Evolutionary conservation across 2,797 vertebrate species (phyloP), one percentile per base, ranked within the genome.

Genomic region (Channa striata): DNA sequence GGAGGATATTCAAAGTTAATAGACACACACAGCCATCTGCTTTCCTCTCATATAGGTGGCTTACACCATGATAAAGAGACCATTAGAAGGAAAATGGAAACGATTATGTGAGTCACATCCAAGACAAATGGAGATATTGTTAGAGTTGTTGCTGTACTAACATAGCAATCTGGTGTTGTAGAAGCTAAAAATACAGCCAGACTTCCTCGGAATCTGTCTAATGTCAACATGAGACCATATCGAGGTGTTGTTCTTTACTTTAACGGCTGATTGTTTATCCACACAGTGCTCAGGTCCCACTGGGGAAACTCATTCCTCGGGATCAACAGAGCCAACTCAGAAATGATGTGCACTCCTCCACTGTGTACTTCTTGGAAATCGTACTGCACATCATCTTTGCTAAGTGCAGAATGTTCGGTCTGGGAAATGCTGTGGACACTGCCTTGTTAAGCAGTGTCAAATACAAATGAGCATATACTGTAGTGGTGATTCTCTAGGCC

Each of bases 101-200:
- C 68, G 71, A 78, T 70, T 67, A 23, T 43, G 40, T 77, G 61
- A 74, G 59, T 79, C 74, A 59, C 36, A 37, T 60, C n/a, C 11
- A n/a, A 72, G 62, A 52, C 33, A 12, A 75, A 68, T 25, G 43
- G 19, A 53, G 43, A 40, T 40, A 47, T 60, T 49, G 36, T 42
- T 74, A 8, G 50, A 66, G 43, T 52, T 68, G 23, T 44, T 72
- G 14, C 40, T 77, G 62, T 70, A 67, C 51, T 78, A 65, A 60
- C 59, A 36, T 47, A 77, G 62, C 57, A 69, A 71, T 74, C 53
- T 49, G 46, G 17, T 59, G 33, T 58, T 66, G 59, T 43, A 30
- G 34, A n/a, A n/a, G 42, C 64, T 81, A 81, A 84, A 84, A 78
- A 83, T 82, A 84, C 30, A 19, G 7, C 30, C 58, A 59, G 46